Evolutionary conservation across 2,888 invertebrate species (phyloP), one percentile per base, ranked within the genome.

Genomic region (Choristoneura rosaceana): DNA sequence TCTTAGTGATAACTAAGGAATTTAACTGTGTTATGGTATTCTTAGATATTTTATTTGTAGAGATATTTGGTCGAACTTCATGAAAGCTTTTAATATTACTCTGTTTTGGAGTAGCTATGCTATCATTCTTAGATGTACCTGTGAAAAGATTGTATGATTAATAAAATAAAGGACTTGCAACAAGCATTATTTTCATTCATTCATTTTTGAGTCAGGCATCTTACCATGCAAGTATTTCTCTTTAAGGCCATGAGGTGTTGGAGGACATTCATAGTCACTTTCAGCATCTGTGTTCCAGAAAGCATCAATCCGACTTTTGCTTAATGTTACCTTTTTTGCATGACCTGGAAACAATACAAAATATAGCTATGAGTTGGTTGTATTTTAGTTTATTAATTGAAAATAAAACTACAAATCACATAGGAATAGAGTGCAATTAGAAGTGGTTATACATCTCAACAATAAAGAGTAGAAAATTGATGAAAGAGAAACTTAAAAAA

Each of bases 241-340:
- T 45, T 45, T 47, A 7, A 0, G 34, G 9, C 12, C 12, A 10
- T 5, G 12, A 4, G 38, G 64, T 33, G 68, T 58, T 25, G 17
- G 50, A 38, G 65, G 45, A 41, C 38, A 34, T 59, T 74, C 74
- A 67, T 50, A 50, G 59, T 92, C 92, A 85, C 88, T 92, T 78
- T 92, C 92, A 63, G 81, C 81, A 77, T 92, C 92, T 33, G 87
- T 89, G 60, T 90, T 89, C 92, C 91, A 91, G 80, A 91, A 92
- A 12, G 84, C 81, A 78, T 84, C 89, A 0, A 80, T 82, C 73
- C 79, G 41, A n/a, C 45, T 71, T n/a, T 43, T 79, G 61, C 75
- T 83, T 41, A 80, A 78, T 4, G 78, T 64, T 62, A 75, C 79
- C 63, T 67, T 83, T 73, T 80, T 79, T 10, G 58, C 15, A 9